Percentiles rank a stretch among this genome's conserved stretches.
Evolutionary conservation across 2,888 invertebrate genomes (phyloP).

Genomic region (Trisateles emortualis): DNA sequence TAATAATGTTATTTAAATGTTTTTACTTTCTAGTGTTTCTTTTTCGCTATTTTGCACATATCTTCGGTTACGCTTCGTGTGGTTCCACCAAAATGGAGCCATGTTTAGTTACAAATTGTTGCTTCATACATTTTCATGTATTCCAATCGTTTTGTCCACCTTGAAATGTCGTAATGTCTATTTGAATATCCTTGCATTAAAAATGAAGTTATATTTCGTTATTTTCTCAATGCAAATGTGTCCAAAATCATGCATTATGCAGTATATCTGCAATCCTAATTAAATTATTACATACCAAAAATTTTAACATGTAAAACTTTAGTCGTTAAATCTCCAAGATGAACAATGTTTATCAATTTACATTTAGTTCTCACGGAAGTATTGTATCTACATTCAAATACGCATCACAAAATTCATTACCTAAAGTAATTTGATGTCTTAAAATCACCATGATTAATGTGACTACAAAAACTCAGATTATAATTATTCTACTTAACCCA

Average conservation of each 20-base stretch:
- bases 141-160: constrained; percentile 50
- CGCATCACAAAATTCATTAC: not conserved
- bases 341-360: constrained; percentile 24
- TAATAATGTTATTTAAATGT: constrained; percentile 27
- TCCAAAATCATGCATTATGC: constrained; percentile 11
- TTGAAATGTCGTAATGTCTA: constrained; percentile 49
- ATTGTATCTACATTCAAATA: constrained; percentile 18
- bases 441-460: constrained; percentile 9
- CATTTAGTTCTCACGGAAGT: constrained; percentile 30
- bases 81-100: constrained; percentile 61
- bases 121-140: constrained; percentile 55
- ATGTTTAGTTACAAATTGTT: constrained; percentile 57
- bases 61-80: constrained; percentile 68
- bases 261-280: constrained; percentile 2
- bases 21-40: constrained; percentile 63
- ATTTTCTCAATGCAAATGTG: constrained; percentile 38
- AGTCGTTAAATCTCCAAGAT: not conserved
- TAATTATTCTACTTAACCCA: no score
- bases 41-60: constrained; percentile 64
- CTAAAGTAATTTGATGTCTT: constrained; percentile 10
- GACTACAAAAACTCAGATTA: no score
- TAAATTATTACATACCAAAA: not conserved
- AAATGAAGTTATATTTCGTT: constrained; percentile 30
- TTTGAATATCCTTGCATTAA: constrained; percentile 54
- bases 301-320: not conserved